These are phyloP conservation scores for Urocynchramus pylzowi DNA, from an alignment of 2,113 vertebrate species.

Conservation along the genomic window DNA sequence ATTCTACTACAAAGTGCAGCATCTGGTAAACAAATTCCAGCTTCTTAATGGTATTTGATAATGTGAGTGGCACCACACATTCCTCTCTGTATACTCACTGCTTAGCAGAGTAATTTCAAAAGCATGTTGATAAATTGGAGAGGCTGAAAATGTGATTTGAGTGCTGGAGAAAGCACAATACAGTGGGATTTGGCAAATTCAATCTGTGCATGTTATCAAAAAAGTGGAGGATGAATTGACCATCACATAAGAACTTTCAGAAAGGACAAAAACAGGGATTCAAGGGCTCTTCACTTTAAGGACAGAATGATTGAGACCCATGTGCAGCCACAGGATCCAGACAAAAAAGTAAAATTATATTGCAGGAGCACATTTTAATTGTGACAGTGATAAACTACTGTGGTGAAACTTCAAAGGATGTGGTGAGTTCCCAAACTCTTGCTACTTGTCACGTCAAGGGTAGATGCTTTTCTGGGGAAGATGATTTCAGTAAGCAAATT, in stretches of 20 bases:
- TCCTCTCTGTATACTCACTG: background rate
- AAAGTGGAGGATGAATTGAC: background rate
- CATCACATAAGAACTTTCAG: background rate
- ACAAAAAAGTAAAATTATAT: background rate
- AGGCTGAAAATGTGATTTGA: background rate
- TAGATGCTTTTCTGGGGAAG: background rate
- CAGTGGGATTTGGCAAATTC: rapidly evolving
- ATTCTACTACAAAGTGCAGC: background rate
- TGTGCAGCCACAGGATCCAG: background rate
- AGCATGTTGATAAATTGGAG: background rate
- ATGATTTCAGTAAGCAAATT: background rate
- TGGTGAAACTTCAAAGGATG: background rate
- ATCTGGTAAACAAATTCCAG: background rate
- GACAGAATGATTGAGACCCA: background rate
- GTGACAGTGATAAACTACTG: background rate
- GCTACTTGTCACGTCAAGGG: background rate
- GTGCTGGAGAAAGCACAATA: background rate
- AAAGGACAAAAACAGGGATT: background rate
- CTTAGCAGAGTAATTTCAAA: background rate
- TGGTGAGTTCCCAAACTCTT: background rate
- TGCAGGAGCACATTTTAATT: background rate
- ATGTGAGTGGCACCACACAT: background rate
- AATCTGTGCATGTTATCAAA: background rate
- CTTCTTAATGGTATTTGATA: background rate
- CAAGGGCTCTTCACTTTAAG: background rate